A percentile compares a stretch with the other conserved stretches of the same genome.
phyloP scores from a whole-genome alignment of 2,888 invertebrate species.

The Troglohyphantes excavatus region DNA sequence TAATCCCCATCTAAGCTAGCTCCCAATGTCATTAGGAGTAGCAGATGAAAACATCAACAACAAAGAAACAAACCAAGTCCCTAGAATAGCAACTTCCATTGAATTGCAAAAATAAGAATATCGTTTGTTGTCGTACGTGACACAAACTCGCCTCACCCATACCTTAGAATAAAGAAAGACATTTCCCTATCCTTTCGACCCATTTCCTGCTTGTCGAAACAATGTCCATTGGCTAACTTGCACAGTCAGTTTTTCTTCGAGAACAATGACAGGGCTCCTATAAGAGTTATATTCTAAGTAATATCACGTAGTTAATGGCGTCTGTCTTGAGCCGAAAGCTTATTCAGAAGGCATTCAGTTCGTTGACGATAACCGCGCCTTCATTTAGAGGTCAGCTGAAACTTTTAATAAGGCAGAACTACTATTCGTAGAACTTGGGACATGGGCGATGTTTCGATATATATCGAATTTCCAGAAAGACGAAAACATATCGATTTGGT shows the following conservation, averaged over 20 bases:
- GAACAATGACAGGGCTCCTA: constrained; percentile 33
- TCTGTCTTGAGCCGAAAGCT: constrained; percentile 13
- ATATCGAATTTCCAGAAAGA: too few species aligned
- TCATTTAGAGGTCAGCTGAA: constrained; percentile 28
- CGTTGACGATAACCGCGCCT: constrained; percentile 6
- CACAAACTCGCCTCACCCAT: constrained; percentile 15
- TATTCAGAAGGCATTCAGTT: constrained; percentile 23
- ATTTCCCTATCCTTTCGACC: constrained; percentile 8
- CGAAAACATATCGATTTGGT: too few species aligned
- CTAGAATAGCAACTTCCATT: too few species aligned
- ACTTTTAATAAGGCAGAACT: not conserved
- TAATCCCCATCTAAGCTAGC: too few species aligned
- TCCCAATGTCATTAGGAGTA: too few species aligned
- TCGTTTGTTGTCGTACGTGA: not conserved
- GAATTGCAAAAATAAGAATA: not conserved
- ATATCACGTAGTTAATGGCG: constrained; percentile 39
- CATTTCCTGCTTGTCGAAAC: constrained; percentile 33
- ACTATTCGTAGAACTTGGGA: not conserved
- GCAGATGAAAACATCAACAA: too few species aligned
- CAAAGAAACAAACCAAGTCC: too few species aligned
- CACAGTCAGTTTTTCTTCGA: not conserved
- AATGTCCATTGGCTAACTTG: constrained; percentile 11
- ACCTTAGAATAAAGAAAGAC: constrained; percentile 1
- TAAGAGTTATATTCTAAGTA: constrained; percentile 21
- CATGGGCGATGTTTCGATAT: not conserved